Conservation (phyloP, 2,113 vertebrate genomes). For the Passer montanus region DNA sequence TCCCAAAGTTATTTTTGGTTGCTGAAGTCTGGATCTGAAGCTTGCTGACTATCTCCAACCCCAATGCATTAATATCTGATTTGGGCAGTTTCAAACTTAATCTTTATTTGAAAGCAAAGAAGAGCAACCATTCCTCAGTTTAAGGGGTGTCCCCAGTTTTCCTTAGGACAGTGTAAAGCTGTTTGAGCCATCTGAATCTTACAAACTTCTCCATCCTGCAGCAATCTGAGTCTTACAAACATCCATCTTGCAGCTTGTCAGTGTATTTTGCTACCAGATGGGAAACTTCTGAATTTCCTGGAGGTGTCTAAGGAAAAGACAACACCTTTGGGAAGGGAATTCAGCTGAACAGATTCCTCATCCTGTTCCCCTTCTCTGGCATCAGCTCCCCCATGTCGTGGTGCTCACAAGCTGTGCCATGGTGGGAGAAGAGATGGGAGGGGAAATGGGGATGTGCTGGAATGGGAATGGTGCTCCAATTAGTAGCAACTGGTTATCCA, state of each 20-base stretch:
- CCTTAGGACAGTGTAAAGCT: background rate
- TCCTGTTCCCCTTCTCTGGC: fast-evolving
- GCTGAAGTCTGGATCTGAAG: conserved; percentile 5
- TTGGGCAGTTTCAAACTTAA: background rate
- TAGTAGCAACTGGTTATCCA: background rate
- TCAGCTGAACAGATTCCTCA: background rate
- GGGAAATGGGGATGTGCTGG: background rate
- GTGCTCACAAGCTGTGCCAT: background rate
- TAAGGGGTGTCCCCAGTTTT: background rate
- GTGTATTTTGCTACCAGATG: background rate
- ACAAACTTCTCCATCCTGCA: fast-evolving
- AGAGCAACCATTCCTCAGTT: background rate
- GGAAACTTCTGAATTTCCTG: background rate
- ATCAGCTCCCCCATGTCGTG: fast-evolving
- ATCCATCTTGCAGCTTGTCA: background rate
- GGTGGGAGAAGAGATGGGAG: background rate
- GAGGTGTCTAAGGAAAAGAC: background rate
- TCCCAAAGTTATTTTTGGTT: conserved; percentile 68
- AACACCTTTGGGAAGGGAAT: background rate
- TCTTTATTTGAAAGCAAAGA: conserved; percentile 6
- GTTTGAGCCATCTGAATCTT: background rate
- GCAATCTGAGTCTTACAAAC: background rate
- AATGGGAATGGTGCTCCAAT: fast-evolving
- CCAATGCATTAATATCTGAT: background rate
- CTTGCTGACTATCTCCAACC: background rate